phyloP scores from a whole-genome alignment of 2,888 invertebrate genomes.

The Pecten maximus region DNA sequence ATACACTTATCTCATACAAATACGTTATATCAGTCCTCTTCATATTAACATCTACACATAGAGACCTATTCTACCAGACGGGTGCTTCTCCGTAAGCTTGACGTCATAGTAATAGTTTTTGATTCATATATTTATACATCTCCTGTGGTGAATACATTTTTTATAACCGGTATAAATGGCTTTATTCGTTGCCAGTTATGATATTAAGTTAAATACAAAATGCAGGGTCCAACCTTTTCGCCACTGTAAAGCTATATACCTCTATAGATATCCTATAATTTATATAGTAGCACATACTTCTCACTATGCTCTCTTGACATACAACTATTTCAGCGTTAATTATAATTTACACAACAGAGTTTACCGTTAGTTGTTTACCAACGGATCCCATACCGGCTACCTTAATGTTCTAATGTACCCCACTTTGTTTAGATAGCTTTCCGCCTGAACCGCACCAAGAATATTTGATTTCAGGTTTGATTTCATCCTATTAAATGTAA shows the following conservation, averaged over 20 bases:
- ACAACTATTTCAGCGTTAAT: constrained; percentile 1
- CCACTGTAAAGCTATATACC: neutral
- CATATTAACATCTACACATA: neutral
- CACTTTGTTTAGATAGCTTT: constrained; percentile 14
- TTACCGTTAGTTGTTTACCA: neutral
- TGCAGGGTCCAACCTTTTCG: too few species aligned
- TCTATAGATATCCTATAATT: neutral
- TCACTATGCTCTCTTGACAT: neutral
- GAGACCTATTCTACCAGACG: neutral
- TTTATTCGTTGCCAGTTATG: too few species aligned
- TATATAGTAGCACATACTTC: neutral
- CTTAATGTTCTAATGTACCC: constrained; percentile 13
- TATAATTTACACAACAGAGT: neutral
- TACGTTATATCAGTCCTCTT: neutral
- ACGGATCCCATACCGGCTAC: neutral
- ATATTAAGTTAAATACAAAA: too few species aligned
- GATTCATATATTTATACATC: too few species aligned
- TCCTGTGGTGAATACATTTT: too few species aligned
- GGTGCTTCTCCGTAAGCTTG: neutral
- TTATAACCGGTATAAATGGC: too few species aligned
- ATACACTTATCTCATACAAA: neutral
- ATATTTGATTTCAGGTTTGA: constrained; percentile 20
- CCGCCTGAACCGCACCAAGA: neutral
- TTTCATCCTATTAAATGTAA: constrained; percentile 12
- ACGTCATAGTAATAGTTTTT: too few species aligned